Base-by-base conservation (phyloP, 2,797 vertebrate genomes). In the Sphenopsis melanotis region DNA sequence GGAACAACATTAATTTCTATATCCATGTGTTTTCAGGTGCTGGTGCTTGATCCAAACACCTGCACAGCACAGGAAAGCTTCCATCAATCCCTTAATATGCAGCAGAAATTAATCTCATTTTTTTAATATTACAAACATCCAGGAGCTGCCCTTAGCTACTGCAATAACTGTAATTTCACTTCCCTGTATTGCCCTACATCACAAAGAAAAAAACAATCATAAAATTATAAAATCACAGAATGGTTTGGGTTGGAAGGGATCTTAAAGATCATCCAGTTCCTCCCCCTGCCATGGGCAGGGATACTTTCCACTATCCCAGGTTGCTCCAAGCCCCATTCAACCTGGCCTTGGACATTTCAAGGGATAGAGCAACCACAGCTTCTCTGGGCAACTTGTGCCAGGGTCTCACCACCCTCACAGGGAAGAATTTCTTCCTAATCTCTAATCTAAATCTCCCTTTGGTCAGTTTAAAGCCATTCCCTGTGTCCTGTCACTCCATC, bases 381-480 rank as follows among this genome's bases (percentile, higher is more conserved):
- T 65, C 52, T 32, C 30, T 70, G 56, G 10, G 12, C 0, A 63
- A 8, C 20, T 4, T 64, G 7, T 52, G n/a, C 29, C 44, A 64
- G 8, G 2, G 6, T 5, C 10, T 30, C 24, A 0, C 1, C 65
- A 65, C 4, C 4, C 11, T 53, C 21, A 14, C 5, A 70, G 42
- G 0, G 3, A 77, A 52, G 12, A 36, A 46, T 36, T 46, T 50
- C 15, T 71, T n/a, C 11, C 26, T 11, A 15, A 36, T 65, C 15
- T 41, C 15, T 27, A 71, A 59, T 8, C 12, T 47, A 36, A 46
- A 32, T 16, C 30, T 59, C 4, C 13, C 9, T 50, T 65, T 11
- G 36, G 11, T 10, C 37, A 53, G 15, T 59, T 34, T 53, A 18
- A 71, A 71, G 34, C 8, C 34, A 24, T 41, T 36, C 3, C 9